Percentiles rank a stretch among this genome's conserved stretches.
Conservation (phyloP, 1,140 invertebrate genomes). For the Megalopta genalis region DNA sequence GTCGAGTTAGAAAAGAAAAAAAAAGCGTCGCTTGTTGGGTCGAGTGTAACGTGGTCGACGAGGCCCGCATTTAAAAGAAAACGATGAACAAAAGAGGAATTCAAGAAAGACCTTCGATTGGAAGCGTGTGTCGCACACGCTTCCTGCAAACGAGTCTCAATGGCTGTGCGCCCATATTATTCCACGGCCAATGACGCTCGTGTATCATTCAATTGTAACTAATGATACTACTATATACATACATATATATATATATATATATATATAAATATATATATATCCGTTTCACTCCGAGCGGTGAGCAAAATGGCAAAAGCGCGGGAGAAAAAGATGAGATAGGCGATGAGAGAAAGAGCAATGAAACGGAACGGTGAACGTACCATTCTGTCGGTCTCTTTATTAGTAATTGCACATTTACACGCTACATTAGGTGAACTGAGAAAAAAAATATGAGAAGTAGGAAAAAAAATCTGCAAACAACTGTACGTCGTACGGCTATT, state of each 20-base stretch:
- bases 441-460: constrained; percentile 48
- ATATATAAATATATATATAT: constrained; percentile 11
- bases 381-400: constrained; percentile 78
- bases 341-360: constrained; percentile 16
- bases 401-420: constrained; percentile 76
- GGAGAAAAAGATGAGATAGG: constrained; percentile 6
- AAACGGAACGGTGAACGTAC: constrained; percentile 75
- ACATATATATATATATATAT: too few relatives aligned
- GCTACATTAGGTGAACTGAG: constrained; percentile 72
- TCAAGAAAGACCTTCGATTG: not conserved
- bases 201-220: constrained; percentile 62
- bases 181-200: constrained; percentile 41
- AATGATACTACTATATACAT: constrained; percentile 57
- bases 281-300: constrained; percentile 49
- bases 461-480: constrained; percentile 50
- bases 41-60: not conserved
- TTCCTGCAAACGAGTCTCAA: constrained; percentile 17
- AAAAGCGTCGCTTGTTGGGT: constrained; percentile 58
- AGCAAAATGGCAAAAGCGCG: constrained; percentile 32
- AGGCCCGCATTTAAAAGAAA: too few relatives aligned
- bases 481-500: constrained; percentile 73
- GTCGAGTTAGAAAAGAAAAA: constrained; percentile 50
- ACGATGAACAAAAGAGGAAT: constrained; percentile 9
- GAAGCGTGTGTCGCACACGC: not conserved
- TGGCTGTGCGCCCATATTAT: constrained; percentile 27